phyloP scores from a whole-genome alignment of 53 echinoderm and acorn worm genomes.

The Patiria pectinifera region DNA sequence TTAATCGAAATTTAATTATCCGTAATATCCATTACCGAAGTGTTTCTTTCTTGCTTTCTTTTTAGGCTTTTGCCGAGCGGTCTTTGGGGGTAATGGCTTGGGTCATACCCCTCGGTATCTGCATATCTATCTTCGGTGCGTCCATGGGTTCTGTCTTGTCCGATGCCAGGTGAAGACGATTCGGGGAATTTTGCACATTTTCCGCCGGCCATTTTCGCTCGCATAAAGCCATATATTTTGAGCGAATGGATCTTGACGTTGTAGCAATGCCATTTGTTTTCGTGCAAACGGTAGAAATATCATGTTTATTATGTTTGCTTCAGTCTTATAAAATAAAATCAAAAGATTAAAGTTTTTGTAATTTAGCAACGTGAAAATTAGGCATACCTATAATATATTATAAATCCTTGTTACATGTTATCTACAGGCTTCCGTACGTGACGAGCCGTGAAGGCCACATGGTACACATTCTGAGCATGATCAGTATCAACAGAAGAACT shows the following conservation, averaged over 20 bases:
- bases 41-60: background rate
- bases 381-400: too few species aligned
- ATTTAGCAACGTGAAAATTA: background rate
- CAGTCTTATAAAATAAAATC: too few species aligned
- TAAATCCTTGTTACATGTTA: background rate
- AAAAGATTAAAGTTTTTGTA: background rate
- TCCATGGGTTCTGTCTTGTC: constrained; percentile 23
- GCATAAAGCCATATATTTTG: background rate
- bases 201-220: background rate
- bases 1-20: background rate
- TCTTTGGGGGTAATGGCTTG: constrained; percentile 47
- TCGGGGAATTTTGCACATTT: background rate
- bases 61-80: constrained; percentile 27
- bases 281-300: too few species aligned
- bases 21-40: background rate
- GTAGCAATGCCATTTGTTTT: too few species aligned
- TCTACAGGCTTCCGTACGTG: constrained; percentile 25
- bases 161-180: constrained; percentile 21
- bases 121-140: constrained; percentile 32
- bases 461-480: constrained; percentile 39
- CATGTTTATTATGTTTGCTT: too few species aligned
- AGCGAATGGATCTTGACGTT: too few species aligned
- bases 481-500: constrained; percentile 34
- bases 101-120: constrained; percentile 38
- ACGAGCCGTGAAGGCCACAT: constrained; percentile 55